Conservation (phyloP, 1,140 invertebrate species). For the Drosophila parvula region DNA sequence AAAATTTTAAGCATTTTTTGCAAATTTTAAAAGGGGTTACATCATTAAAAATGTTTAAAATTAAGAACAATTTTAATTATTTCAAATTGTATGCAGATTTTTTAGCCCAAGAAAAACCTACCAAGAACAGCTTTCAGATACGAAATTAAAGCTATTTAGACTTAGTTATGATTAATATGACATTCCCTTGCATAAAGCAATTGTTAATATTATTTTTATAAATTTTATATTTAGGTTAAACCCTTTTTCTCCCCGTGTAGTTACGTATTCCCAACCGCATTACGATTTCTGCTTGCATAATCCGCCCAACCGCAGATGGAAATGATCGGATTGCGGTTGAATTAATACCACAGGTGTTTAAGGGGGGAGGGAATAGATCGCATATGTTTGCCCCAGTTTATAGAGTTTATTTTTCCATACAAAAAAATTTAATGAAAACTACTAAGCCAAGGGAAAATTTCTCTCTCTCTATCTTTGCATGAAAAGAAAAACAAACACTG, state of each 20-base stretch:
- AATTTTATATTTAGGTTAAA: no score
- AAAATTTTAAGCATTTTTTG: no score
- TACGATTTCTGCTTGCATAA: slow-evolving; percentile 7
- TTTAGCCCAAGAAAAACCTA: no score
- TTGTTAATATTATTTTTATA: no score
- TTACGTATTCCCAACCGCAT: not conserved
- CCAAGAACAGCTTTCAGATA: no score
- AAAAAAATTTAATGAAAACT: not conserved
- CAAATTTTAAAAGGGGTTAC: no score
- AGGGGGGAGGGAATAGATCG: not conserved
- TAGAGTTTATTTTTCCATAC: not conserved
- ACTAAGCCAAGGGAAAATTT: not conserved
- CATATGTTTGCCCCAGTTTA: not conserved
- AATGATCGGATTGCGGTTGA: slow-evolving; percentile 5
- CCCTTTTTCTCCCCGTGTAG: slow-evolving; percentile 1
- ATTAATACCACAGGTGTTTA: slow-evolving; percentile 1
- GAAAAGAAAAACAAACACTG: not conserved
- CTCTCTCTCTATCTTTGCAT: fast-evolving
- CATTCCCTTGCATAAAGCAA: no score
- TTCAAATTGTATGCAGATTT: no score
- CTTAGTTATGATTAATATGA: no score
- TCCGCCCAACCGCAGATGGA: slow-evolving; percentile 4
- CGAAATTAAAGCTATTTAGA: no score
- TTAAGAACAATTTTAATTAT: no score
- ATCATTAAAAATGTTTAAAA: no score